Base-by-base conservation (phyloP, 2,888 invertebrate species). In the Adela reaumurella region DNA sequence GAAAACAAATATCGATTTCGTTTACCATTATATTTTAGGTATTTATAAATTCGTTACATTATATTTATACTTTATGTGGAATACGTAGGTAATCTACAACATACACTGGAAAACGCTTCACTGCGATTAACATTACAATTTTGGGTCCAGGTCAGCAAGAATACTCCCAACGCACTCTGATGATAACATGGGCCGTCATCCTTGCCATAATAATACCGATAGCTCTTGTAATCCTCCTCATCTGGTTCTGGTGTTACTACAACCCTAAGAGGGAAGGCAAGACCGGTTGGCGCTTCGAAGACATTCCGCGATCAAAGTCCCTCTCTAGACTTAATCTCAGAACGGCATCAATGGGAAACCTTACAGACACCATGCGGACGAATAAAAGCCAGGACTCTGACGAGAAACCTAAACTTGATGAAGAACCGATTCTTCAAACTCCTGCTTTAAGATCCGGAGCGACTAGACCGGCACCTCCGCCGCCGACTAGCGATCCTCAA, bases 161-260 rank as follows among this genome's bases (percentile, higher is more conserved):
- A 65, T 85, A 85, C 66, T 85, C 87, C 48, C 87, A 88, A 65
- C 85, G 86, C 60, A 79, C 87, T 59, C 85, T 88, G 56, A 89
- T 89, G 74, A 81, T 87, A 62, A 87, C 89, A 57, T 84, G 87
- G 71, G 88, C 85, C 63, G 81, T 90, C 70, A 85, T 90, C 66
- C 63, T 87, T 64, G 85, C 84, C 60, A 83, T 90, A 59, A 81
- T 91, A 67, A 72, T 89, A 62, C 90, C 91, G 57, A 66, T 82
- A 66, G 68, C 82, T 53, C 81, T 84, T 63, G 78, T 83, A 58
- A 79, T 83, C 60, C 84, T 84, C 64, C 81, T 83, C 47, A 68
- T 80, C 54, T 85, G 83, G 81, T 84, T 83, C 69, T 84, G 81
- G 76, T 83, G 84, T 64, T 82, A 83, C 67, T 56, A 68, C 73